These are phyloP conservation scores for Cheilosia impressa DNA, from an alignment of 2,888 invertebrate species.

Conservation along the genomic window DNA sequence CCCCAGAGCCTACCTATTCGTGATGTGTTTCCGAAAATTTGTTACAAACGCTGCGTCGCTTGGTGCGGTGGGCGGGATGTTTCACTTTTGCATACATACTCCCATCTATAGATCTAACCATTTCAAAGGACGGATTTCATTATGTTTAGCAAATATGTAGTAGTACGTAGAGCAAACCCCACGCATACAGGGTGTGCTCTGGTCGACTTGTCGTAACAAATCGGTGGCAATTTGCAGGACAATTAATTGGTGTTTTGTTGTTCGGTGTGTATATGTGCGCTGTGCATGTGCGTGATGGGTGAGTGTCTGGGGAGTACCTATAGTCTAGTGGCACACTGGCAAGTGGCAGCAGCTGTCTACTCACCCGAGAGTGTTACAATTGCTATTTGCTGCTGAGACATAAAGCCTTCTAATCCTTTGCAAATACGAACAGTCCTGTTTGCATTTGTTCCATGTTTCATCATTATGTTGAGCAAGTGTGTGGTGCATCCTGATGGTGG, in stretches of 20 bases:
- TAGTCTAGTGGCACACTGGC: conserved; percentile 12
- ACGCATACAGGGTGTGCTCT: conserved; percentile 26
- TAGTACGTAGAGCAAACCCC: neutral
- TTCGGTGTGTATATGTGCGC: conserved; percentile 18
- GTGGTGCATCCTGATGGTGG: conserved; percentile 5
- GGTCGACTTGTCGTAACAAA: conserved; percentile 58
- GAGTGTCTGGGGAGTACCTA: conserved; percentile 41
- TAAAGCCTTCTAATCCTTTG: conserved; percentile 65
- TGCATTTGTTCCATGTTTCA: conserved; percentile 65
- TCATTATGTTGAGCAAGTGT: conserved; percentile 42
- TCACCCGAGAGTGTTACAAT: conserved; percentile 72
- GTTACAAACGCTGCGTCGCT: conserved; percentile 4
- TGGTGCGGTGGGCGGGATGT: neutral
- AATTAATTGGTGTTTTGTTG: conserved; percentile 70
- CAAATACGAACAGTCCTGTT: conserved; percentile 66
- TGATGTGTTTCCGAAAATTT: conserved; percentile 49
- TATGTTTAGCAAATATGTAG: conserved; percentile 37
- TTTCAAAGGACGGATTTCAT: conserved; percentile 57
- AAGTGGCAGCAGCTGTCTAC: conserved; percentile 50
- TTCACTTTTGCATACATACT: neutral
- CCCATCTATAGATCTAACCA: conserved; percentile 16
- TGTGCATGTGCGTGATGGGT: conserved; percentile 58
- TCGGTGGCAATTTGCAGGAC: conserved; percentile 72
- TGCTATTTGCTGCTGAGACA: conserved; percentile 70
- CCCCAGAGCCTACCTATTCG: conserved; percentile 17